These are phyloP conservation scores for Manduca sexta DNA, from an alignment of 1,140 invertebrate genomes.

Conservation along the genomic window DNA sequence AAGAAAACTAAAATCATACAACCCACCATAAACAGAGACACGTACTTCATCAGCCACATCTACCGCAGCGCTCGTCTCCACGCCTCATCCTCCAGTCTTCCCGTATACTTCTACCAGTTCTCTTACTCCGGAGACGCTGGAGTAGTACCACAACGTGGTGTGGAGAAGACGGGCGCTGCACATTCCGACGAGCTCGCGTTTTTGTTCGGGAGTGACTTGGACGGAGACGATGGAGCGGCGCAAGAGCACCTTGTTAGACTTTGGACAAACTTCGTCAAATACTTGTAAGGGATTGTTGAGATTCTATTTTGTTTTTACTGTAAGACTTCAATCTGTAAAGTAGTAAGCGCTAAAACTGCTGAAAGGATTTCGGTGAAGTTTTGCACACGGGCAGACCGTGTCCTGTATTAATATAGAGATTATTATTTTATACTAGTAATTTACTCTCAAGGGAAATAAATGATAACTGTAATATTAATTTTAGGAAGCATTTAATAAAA, in stretches of 20 bases:
- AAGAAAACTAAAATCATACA: not conserved
- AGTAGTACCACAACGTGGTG: slow-evolving; percentile 27
- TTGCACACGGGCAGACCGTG: no score
- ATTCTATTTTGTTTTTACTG: no score
- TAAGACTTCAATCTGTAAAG: no score
- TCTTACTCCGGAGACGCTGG: slow-evolving; percentile 36
- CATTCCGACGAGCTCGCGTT: slow-evolving; percentile 57
- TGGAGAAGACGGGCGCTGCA: slow-evolving; percentile 44
- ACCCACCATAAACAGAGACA: slow-evolving; percentile 35
- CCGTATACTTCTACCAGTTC: slow-evolving; percentile 57
- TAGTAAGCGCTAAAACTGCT: no score
- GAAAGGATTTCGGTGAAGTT: no score
- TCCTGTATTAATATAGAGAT: no score
- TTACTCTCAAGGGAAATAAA: no score
- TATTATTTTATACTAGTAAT: no score
- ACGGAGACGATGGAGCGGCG: slow-evolving; percentile 37
- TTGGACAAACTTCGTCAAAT: slow-evolving; percentile 58
- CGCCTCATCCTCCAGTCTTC: slow-evolving; percentile 14
- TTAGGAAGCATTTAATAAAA: no score
- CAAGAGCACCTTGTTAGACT: slow-evolving; percentile 34
- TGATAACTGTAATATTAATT: no score
- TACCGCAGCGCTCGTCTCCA: slow-evolving; percentile 41
- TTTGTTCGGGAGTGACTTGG: slow-evolving; percentile 36
- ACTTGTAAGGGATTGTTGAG: slow-evolving; percentile 50
- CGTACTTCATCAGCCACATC: slow-evolving; percentile 49